phyloP scores from a whole-genome alignment of 2,797 vertebrate genomes.

The Danio albolineatus region DNA sequence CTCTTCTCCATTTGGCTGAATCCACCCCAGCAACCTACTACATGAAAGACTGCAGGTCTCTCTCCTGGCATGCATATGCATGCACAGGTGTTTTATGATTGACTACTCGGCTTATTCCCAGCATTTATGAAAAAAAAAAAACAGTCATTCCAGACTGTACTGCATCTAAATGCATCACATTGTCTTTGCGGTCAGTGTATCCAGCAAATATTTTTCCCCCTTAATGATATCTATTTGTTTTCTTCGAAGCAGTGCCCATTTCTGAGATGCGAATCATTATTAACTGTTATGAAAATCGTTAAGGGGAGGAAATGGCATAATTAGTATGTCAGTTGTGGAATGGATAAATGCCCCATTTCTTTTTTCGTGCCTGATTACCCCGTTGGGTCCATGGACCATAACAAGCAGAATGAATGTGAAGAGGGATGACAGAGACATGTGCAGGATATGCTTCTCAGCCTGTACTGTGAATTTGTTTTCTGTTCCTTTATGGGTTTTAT shows the following conservation, averaged over 20 bases:
- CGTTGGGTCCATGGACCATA: slow-evolving; percentile 8
- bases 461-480: slow-evolving; percentile 23
- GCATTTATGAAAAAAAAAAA: background rate
- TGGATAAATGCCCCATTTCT: slow-evolving; percentile 57
- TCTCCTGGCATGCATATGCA: slow-evolving; percentile 39
- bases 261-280: slow-evolving; percentile 56
- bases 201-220: slow-evolving; percentile 9
- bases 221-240: slow-evolving; percentile 48
- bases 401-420: slow-evolving; percentile 5
- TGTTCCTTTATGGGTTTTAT: slow-evolving; percentile 19
- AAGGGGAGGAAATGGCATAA: slow-evolving; percentile 56
- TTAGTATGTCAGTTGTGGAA: slow-evolving; percentile 66
- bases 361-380: slow-evolving; percentile 45
- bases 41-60: slow-evolving; percentile 11
- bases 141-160: background rate
- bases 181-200: slow-evolving; percentile 6
- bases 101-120: background rate
- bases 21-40: background rate
- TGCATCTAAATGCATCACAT: slow-evolving; percentile 14
- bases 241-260: slow-evolving; percentile 43
- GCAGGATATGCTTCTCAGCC: slow-evolving; percentile 24
- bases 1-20: slow-evolving; percentile 27
- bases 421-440: slow-evolving; percentile 13
- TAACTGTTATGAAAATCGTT: slow-evolving; percentile 55
- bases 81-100: slow-evolving; percentile 27